Base-by-base conservation (phyloP, 1,140 invertebrate species). In the Drosophila busckii region DNA sequence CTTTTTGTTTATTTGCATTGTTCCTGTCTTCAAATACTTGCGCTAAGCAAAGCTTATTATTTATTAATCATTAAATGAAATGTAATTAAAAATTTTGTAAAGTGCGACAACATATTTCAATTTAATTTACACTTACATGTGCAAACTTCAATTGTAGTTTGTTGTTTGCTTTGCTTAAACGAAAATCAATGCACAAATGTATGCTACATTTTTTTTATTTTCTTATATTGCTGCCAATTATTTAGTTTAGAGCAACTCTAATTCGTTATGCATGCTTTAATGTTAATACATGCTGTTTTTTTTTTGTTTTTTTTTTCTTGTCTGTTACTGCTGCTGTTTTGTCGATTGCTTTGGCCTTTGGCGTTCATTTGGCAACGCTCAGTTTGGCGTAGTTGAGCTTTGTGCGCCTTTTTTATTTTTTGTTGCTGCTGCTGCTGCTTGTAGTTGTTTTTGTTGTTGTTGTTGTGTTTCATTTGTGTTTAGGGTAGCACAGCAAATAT, bases 341-440 rank as follows among this genome's bases (percentile, higher is more conserved):
- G 63, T 69, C 75, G 75, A 80, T 80, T 80, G 75, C 68, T 80
- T 80, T 82, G 75, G 76, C 75, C 75, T 62, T 58, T 55, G 75
- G 75, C 75, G 73, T 82, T 82, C 75, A 82, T 82, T 82, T 75
- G 69, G 70, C 75, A 73, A 83, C 76, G 70, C 56, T 82, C 68
- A 69, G 52, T 53, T 55, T 53, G 31, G 31, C 48, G 60, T 82
- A 65, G 75, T 59, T 82, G 32, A 49, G 62, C 45, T 63, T 31
- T 63, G 45, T 40, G 44, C 22, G 16, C 8, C 31, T 17, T 31
- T 20, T 32, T 46, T 22, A 19, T 32, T 40, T 52, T 32, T 41
- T 40, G 49, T 31, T 40, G 10, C 8, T 23, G 4, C 31, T 45
- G 16, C 9, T 28, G 35, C 29, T 40, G 35, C 22, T 41, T 6